These are phyloP conservation scores for Aurelia coerulea DNA, from an alignment of 30 jellyfish, hydroid and myxozoan species.

Conservation along the genomic window DNA sequence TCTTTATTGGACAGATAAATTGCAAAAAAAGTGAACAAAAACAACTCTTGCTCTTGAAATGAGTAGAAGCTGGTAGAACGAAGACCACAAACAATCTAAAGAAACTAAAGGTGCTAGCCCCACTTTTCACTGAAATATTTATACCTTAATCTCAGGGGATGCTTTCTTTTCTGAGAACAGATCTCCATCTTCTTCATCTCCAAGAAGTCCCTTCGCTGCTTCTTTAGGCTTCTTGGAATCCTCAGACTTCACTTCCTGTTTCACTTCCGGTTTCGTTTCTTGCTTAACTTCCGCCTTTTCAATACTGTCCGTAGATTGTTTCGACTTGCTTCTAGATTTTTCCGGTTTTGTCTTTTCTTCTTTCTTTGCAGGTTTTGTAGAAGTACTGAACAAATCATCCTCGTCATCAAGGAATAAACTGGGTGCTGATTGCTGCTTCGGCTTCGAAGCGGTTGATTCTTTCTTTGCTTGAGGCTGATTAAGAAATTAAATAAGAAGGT, in stretches of 20 bases:
- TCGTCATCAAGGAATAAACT: slow-evolving; percentile 57
- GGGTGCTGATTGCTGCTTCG: slow-evolving; percentile 39
- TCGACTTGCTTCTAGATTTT: background rate
- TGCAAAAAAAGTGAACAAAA: no score
- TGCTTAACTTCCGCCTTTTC: no score
- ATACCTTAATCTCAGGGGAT: background rate
- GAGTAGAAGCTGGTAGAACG: no score
- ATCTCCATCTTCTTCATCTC: slow-evolving; percentile 46
- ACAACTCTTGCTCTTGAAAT: no score
- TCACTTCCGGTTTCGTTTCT: slow-evolving; percentile 9
- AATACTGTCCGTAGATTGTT: background rate
- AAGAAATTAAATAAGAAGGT: background rate
- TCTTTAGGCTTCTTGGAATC: background rate
- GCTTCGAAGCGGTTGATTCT: slow-evolving; percentile 2
- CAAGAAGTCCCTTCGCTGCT: slow-evolving; percentile 9
- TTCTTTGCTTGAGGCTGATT: background rate
- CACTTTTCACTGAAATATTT: background rate
- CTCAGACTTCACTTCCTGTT: slow-evolving; percentile 12
- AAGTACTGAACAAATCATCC: slow-evolving; percentile 53
- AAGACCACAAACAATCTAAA: no score
- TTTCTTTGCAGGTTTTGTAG: slow-evolving; percentile 9
- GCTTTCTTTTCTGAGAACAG: background rate
- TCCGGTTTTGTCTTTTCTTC: background rate
- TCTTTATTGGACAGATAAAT: no score
- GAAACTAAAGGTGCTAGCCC: no score